These are phyloP conservation scores for Mobula hypostoma DNA, from an alignment of 2,113 vertebrate genomes.

Conservation along the genomic window DNA sequence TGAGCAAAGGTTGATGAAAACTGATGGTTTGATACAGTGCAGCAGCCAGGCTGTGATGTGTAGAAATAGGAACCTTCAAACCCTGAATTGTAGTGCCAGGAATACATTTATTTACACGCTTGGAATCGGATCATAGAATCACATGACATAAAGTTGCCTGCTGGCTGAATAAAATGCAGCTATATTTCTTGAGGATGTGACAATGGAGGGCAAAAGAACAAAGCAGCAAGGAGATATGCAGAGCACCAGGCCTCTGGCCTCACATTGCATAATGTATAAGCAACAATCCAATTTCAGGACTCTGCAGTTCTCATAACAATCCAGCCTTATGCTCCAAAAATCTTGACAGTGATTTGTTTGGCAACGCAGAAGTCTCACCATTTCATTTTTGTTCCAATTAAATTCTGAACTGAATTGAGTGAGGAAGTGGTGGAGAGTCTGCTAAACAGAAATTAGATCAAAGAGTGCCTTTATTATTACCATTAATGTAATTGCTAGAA, in stretches of 20 bases:
- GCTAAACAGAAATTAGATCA: slow-evolving; percentile 24
- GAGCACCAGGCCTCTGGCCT: neutral
- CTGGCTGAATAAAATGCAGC: neutral
- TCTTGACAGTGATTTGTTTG: neutral
- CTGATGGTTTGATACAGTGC: neutral
- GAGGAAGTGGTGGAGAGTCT: neutral
- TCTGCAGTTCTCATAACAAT: neutral
- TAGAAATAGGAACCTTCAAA: neutral
- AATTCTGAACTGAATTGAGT: neutral
- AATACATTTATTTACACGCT: neutral
- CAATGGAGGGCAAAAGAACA: slow-evolving; percentile 6
- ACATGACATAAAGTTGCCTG: neutral
- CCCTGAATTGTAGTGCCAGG: neutral
- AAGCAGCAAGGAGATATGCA: neutral
- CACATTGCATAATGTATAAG: neutral
- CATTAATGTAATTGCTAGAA: neutral
- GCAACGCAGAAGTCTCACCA: neutral
- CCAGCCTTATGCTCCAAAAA: neutral
- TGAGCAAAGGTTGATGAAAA: neutral
- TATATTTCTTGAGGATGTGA: slow-evolving; percentile 23
- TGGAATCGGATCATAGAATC: neutral
- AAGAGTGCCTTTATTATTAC: neutral
- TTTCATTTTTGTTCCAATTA: neutral
- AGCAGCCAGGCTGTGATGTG: neutral
- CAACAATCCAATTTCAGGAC: neutral